These are phyloP conservation scores for Lepidurus arcticus DNA, from an alignment of 1,140 invertebrate species.

Conservation along the genomic window DNA sequence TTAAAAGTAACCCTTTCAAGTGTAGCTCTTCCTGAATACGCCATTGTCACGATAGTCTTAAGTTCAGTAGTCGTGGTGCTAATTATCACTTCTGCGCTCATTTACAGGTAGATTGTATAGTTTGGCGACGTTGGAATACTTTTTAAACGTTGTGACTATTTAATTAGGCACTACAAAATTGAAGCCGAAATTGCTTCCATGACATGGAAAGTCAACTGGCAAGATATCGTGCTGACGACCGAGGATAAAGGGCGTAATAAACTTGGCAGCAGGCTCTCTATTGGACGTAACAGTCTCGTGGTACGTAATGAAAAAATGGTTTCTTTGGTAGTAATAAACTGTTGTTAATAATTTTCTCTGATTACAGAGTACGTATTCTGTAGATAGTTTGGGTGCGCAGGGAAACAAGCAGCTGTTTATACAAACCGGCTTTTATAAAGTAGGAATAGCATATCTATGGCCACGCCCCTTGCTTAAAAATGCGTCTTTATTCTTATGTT, in stretches of 20 bases:
- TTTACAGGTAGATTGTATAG: slow-evolving; percentile 49
- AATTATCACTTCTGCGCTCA: slow-evolving; percentile 61
- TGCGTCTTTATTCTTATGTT: slow-evolving; percentile 37
- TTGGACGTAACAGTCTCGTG: slow-evolving; percentile 41
- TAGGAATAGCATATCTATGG: slow-evolving; percentile 41
- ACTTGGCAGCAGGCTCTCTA: slow-evolving; percentile 44
- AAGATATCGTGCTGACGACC: slow-evolving; percentile 58
- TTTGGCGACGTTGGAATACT: background rate
- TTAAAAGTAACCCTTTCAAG: slow-evolving; percentile 41
- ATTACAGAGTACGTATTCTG: slow-evolving; percentile 53
- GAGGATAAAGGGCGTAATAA: slow-evolving; percentile 39
- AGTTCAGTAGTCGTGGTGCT: slow-evolving; percentile 70
- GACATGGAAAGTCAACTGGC: slow-evolving; percentile 86
- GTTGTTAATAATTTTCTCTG: background rate
- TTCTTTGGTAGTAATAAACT: slow-evolving; percentile 20
- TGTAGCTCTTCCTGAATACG: slow-evolving; percentile 75
- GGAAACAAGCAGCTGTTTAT: slow-evolving; percentile 73
- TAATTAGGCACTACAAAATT: slow-evolving; percentile 74
- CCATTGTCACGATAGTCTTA: slow-evolving; percentile 76
- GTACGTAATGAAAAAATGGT: slow-evolving; percentile 23
- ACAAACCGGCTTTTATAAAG: slow-evolving; percentile 80
- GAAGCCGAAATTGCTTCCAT: slow-evolving; percentile 91
- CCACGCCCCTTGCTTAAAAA: background rate
- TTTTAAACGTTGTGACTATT: slow-evolving; percentile 27
- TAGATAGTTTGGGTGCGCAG: slow-evolving; percentile 66